Evolutionary conservation across 2,113 vertebrate species (phyloP).

Genomic region (Murina feae): DNA sequence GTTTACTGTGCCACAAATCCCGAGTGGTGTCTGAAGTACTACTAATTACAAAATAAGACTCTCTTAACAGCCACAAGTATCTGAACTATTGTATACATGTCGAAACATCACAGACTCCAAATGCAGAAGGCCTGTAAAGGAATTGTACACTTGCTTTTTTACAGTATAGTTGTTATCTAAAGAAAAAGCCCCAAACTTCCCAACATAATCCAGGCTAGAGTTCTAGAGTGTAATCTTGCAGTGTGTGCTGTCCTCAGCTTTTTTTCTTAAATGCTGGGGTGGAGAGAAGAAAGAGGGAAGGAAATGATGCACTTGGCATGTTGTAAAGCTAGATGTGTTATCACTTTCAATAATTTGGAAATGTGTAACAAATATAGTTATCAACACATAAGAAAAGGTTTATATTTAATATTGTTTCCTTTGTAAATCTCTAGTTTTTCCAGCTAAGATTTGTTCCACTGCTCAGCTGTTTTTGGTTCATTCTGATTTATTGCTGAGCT

Average conservation of each 20-base stretch:
- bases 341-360: slow-evolving; percentile 55
- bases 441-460: slow-evolving; percentile 19
- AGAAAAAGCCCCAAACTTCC: background rate
- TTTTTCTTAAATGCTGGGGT: background rate
- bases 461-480: slow-evolving; percentile 44
- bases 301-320: slow-evolving; percentile 65
- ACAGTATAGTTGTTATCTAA: background rate
- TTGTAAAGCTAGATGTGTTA: slow-evolving; percentile 57
- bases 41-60: slow-evolving; percentile 6
- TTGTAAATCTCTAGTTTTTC: slow-evolving; percentile 53
- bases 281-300: slow-evolving; percentile 44
- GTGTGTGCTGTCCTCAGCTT: slow-evolving; percentile 46
- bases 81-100: background rate
- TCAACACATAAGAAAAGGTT: slow-evolving; percentile 54
- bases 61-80: background rate
- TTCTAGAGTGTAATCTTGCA: background rate
- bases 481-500: slow-evolving; percentile 72
- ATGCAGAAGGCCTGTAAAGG: background rate
- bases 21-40: background rate
- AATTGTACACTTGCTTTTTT: background rate
- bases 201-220: background rate
- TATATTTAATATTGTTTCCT: slow-evolving; percentile 66
- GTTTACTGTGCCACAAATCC: background rate
- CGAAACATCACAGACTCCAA: background rate
- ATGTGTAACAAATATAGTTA: slow-evolving; percentile 42